These are phyloP conservation scores for Catajapyx aquilonaris DNA, from an alignment of 1,140 invertebrate genomes.

Conservation along the genomic window DNA sequence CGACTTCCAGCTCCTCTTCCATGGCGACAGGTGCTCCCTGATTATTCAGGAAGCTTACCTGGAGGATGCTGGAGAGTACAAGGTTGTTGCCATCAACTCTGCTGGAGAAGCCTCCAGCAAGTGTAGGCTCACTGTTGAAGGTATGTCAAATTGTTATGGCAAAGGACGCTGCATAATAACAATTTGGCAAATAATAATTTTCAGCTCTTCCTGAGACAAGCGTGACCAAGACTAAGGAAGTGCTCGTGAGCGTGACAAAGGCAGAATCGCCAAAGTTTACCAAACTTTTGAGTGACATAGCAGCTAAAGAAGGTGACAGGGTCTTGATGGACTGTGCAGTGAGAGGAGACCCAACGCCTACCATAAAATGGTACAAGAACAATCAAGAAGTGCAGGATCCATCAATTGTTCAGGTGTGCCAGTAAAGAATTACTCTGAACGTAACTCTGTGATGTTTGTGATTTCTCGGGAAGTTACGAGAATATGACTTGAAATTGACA, in stretches of 20 bases:
- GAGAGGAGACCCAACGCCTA: slow-evolving; percentile 43
- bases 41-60: slow-evolving; percentile 48
- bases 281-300: slow-evolving; percentile 41
- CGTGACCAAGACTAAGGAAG: slow-evolving; percentile 15
- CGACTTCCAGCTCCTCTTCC: slow-evolving; percentile 57
- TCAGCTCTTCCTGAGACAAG: too few species aligned
- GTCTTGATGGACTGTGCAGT: slow-evolving; percentile 49
- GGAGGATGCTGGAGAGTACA: slow-evolving; percentile 57
- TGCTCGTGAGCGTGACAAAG: slow-evolving; percentile 10
- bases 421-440: too few species aligned
- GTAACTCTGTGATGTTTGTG: too few species aligned
- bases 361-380: slow-evolving; percentile 50
- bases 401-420: too few species aligned
- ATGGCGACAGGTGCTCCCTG: slow-evolving; percentile 57
- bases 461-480: too few species aligned
- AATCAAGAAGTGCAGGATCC: slow-evolving; percentile 37
- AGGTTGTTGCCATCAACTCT: slow-evolving; percentile 58
- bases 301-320: slow-evolving; percentile 41
- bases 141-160: slow-evolving; percentile 14
- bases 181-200: too few species aligned
- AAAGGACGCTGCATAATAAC: neutral
- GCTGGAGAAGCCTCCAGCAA: slow-evolving; percentile 53
- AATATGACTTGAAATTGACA: too few species aligned
- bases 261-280: slow-evolving; percentile 39
- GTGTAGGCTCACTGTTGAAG: slow-evolving; percentile 36